Evolutionary conservation across 1,140 invertebrate species (phyloP), one percentile per base, ranked within the genome.

Genomic region (Drosophila suzukii): DNA sequence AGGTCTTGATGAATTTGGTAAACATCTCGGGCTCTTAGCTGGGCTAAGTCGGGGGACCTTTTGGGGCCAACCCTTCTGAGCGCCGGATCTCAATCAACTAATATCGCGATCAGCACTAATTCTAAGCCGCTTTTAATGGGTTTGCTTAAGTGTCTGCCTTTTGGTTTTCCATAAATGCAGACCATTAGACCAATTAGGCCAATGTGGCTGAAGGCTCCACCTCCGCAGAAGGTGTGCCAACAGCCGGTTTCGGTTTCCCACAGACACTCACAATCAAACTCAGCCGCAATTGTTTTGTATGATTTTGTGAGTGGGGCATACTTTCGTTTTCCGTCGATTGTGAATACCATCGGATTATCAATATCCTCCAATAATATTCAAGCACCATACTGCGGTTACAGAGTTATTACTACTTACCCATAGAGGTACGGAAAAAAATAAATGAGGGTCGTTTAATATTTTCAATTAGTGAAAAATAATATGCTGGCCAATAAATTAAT

Each of bases 121-220:
- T 6, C 43, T 71, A 51, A 58, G 72, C 68, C 78, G 66, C 71
- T 65, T 57, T 81, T 73, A 88, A 88, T 82, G 66, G 38, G 38
- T 34, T 51, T 60, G 47, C 55, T 70, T 47, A 68, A 75, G 81
- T 70, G 78, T 43, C 66, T 39, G 82, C 39, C 56, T 68, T 53
- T 71, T 73, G 53, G 68, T 68, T 74, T 60, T 44, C 62, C 44
- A 78, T 66, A 66, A 81, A 67, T 70, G 74, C 74, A 67, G 53
- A 59, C 83, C 79, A 79, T 86, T 88, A 82, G 71, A 75, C 82
- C 83, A 82, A 86, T 86, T 86, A 88, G 75, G 77, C 65, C 70
- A 67, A 57, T 81, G 68, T 56, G 67, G 70, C 70, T 77, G 74
- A 81, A 85, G 75, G 83, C 82, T 88, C 83, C 82, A 86, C 82